Base-by-base conservation (phyloP, 2,797 vertebrate species). In the Enoplosus armatus region DNA sequence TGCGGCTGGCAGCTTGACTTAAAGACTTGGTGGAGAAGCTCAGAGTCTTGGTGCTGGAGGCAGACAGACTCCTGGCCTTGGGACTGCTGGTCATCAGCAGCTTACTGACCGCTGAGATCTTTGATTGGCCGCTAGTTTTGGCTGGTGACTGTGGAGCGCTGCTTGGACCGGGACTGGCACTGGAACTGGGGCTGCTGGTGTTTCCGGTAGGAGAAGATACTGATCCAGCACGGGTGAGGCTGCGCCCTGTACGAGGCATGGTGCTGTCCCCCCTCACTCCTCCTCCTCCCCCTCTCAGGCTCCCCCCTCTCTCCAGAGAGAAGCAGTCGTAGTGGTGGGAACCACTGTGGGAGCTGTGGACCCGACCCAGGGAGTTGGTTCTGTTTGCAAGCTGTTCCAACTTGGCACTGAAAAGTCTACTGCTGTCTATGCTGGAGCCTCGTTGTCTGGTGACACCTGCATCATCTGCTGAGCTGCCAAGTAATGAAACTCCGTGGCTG, bases 1-100 rank as follows among this genome's bases (percentile, higher is more conserved):
- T 98, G 91, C 98, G 96, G 73, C 96, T 97, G 48, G 96, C 86
- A 0, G 96, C 94, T 92, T 98, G 97, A n/a, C 96, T 98, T 75
- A 99, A 95, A 20, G 98, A 99, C 92, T 99, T 99, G 80, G 97
- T 99, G 4, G 98, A 99, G 92, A 99, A 98, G 93, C 98, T 99
- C 70, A 99, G 95, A 0, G 97, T 98, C 93, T 97, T 99, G 88
- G 97, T 99, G 91, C 97, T 96, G 50, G 97, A 97, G 14, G 98
- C 91, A 58, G 98, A 97, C 71, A 99, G 94, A 88, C 96, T 98
- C 76, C 98, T 96, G 31, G 96, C 90, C 77, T 98, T 99, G 66
- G 98, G 98, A 78, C 97, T 97, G 73, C 97, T 98, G 68, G 97
- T 97, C 95, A 99, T 96, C 65, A 99, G 96, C 43, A 99, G 96